These are phyloP conservation scores for Amphiduros pacificus DNA, from an alignment of 2,888 invertebrate genomes.

Conservation along the genomic window DNA sequence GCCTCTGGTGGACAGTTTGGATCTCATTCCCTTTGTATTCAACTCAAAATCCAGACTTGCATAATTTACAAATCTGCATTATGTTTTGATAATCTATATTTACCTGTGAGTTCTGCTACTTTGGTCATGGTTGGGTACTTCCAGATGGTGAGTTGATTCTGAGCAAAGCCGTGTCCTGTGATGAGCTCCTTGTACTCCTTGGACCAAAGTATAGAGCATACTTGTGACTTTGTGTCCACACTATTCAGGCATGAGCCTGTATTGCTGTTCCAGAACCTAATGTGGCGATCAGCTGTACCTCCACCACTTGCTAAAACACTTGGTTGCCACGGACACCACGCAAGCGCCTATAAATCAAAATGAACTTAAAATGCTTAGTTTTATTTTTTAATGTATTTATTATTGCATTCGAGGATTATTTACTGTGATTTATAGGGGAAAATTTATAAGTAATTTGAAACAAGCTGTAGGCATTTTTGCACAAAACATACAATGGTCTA, in stretches of 20 bases:
- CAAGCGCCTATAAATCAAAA: constrained; percentile 72
- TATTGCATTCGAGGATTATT: too few relatives aligned
- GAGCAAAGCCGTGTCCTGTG: constrained; percentile 93
- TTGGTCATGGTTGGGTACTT: constrained; percentile 92
- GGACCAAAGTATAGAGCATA: constrained; percentile 90
- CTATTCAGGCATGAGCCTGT: constrained; percentile 80
- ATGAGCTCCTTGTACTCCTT: constrained; percentile 90
- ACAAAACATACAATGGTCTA: too few relatives aligned
- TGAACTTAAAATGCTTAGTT: not conserved
- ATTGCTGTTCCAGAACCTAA: constrained; percentile 65
- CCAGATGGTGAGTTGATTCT: constrained; percentile 95
- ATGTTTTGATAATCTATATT: too few relatives aligned
- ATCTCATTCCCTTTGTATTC: too few relatives aligned
- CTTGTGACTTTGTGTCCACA: constrained; percentile 91
- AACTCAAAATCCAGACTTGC: too few relatives aligned
- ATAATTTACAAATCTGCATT: too few relatives aligned
- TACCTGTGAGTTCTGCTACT: constrained; percentile 63
- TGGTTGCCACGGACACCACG: constrained; percentile 97
- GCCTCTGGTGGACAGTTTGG: too few relatives aligned
- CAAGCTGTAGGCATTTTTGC: too few relatives aligned
- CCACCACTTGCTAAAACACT: constrained; percentile 92
- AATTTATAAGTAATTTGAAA: too few relatives aligned
- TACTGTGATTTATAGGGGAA: too few relatives aligned
- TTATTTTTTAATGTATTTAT: not conserved
- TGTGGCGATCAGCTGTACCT: constrained; percentile 88